phyloP scores from a whole-genome alignment of 2,113 vertebrate genomes.

The Prinia subflava region DNA sequence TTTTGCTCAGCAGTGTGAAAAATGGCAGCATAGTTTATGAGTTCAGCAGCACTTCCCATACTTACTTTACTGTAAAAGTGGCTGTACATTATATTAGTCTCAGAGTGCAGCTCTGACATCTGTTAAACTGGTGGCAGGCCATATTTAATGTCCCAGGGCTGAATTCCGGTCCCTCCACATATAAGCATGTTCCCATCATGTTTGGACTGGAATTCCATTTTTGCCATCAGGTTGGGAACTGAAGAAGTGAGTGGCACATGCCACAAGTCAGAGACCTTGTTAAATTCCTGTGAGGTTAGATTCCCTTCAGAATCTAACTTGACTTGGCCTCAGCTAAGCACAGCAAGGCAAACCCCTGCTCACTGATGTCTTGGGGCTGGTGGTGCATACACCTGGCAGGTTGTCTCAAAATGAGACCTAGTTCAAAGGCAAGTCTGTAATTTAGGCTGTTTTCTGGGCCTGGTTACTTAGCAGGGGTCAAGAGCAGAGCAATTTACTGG shows the following conservation, averaged over 20 bases:
- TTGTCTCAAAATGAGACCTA: background rate
- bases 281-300: constrained; percentile 8
- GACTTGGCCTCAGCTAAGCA: background rate
- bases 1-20: background rate
- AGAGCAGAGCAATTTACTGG: background rate
- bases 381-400: background rate
- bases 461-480: background rate
- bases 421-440: background rate
- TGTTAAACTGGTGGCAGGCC: background rate
- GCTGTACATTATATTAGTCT: background rate
- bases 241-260: constrained; percentile 21
- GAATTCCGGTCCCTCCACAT: background rate
- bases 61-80: background rate
- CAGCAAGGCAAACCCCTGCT: background rate
- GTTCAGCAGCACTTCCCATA: background rate
- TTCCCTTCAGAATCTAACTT: background rate
- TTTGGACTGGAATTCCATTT: constrained; percentile 16
- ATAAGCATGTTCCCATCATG: background rate
- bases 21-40: background rate
- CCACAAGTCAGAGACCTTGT: background rate
- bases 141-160: background rate
- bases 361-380: background rate
- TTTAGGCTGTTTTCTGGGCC: background rate
- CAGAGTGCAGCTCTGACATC: background rate
- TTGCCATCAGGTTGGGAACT: constrained; percentile 13